Conservation (phyloP, 2,797 vertebrate species). For the Pipistrellus nathusii region DNA sequence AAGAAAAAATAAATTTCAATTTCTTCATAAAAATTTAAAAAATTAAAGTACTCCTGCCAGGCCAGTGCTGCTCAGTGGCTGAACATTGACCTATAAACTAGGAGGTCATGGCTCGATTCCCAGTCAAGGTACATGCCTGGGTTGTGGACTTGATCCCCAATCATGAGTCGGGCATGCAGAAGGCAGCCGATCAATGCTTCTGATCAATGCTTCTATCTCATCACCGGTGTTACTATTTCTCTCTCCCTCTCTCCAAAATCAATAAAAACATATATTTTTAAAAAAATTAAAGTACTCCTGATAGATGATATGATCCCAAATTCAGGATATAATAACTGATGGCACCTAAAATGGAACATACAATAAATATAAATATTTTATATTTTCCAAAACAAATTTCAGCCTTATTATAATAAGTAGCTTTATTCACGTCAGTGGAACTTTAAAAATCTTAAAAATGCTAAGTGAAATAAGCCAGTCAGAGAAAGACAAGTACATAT, state of each 20-base stretch:
- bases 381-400: constrained; percentile 37
- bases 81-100: too few species aligned
- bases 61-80: too few species aligned
- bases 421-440: background rate
- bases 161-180: too few species aligned
- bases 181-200: too few species aligned
- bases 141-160: too few species aligned
- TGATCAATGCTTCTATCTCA: too few species aligned
- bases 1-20: constrained; percentile 21
- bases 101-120: too few species aligned
- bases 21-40: background rate
- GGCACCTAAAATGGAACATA: background rate
- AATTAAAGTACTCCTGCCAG: background rate
- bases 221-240: too few species aligned
- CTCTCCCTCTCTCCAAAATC: too few species aligned
- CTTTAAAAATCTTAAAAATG: constrained; percentile 33
- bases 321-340: background rate
- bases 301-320: background rate
- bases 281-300: background rate
- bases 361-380: constrained; percentile 41
- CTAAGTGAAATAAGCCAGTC: background rate
- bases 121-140: too few species aligned
- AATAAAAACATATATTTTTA: background rate
- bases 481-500: background rate
- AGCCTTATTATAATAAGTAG: constrained; percentile 33